phyloP scores from a whole-genome alignment of 2,888 invertebrate genomes.

The Tenthredo distinguenda region DNA sequence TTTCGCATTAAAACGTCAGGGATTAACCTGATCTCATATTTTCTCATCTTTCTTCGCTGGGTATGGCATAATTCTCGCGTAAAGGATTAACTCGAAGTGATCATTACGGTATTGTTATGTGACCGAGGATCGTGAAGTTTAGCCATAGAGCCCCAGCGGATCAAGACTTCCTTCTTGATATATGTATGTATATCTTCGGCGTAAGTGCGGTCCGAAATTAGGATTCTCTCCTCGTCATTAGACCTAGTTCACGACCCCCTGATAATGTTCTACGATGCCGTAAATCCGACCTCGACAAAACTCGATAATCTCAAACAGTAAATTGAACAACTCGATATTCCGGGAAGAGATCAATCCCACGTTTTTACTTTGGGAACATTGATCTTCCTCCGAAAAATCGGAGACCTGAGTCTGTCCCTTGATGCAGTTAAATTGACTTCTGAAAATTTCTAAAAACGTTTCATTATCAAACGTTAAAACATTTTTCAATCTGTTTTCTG shows the following conservation, averaged over 20 bases:
- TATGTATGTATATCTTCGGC: background rate
- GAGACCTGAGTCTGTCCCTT: too few relatives aligned
- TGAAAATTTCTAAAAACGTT: too few relatives aligned
- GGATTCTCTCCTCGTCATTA: constrained; percentile 9
- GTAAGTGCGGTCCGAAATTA: constrained; percentile 1
- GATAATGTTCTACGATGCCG: background rate
- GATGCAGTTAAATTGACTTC: too few relatives aligned
- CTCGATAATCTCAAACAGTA: background rate
- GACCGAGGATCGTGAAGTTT: background rate
- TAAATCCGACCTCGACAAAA: background rate
- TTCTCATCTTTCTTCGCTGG: background rate
- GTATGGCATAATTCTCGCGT: background rate
- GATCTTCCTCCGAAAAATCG: too few relatives aligned
- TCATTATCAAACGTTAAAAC: too few relatives aligned
- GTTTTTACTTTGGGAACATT: too few relatives aligned
- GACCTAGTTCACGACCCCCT: background rate
- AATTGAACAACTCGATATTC: background rate
- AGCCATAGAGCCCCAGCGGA: background rate
- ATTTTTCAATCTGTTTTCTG: too few relatives aligned
- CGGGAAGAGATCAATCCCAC: background rate
- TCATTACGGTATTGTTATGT: background rate
- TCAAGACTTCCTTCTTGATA: background rate
- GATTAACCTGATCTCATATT: background rate
- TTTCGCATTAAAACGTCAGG: background rate
- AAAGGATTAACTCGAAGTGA: background rate